phyloP scores from a whole-genome alignment of 2,888 invertebrate species.

The Himalopsyche anomala region DNA sequence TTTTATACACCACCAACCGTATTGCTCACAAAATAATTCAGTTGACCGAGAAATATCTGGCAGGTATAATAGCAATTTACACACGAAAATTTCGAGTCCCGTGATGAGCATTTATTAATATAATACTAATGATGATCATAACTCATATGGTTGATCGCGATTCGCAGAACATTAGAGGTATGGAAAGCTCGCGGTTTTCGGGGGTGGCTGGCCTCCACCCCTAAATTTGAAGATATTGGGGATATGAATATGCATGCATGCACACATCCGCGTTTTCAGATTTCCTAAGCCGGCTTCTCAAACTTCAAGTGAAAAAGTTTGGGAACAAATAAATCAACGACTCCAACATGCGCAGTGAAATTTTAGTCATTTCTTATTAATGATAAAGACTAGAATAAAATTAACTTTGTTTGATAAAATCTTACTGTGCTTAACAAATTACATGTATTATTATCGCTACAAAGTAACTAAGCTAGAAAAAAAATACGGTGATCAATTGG shows the following conservation, averaged over 20 bases:
- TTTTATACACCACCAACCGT: too few species aligned
- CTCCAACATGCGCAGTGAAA: too few species aligned
- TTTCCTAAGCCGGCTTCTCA: not conserved
- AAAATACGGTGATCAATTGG: too few species aligned
- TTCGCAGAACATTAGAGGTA: slow-evolving; percentile 8
- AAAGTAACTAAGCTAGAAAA: too few species aligned
- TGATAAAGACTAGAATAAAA: too few species aligned
- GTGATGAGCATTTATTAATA: not conserved
- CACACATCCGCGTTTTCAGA: slow-evolving; percentile 10
- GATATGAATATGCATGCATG: slow-evolving; percentile 21
- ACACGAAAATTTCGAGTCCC: not conserved
- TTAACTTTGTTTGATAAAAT: too few species aligned
- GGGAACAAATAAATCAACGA: too few species aligned
- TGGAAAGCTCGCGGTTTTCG: slow-evolving; percentile 29
- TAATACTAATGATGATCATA: not conserved
- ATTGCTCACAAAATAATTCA: too few species aligned
- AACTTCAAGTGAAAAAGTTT: not conserved
- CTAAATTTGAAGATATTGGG: not conserved
- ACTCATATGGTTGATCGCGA: slow-evolving; percentile 14
- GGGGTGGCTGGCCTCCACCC: slow-evolving; percentile 11
- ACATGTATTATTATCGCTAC: too few species aligned
- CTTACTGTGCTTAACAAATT: too few species aligned
- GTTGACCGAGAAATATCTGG: too few species aligned
- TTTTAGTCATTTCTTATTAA: too few species aligned
- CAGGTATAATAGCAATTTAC: not conserved